phyloP scores from a whole-genome alignment of 2,797 vertebrate species.

The Sciurus vulgaris region DNA sequence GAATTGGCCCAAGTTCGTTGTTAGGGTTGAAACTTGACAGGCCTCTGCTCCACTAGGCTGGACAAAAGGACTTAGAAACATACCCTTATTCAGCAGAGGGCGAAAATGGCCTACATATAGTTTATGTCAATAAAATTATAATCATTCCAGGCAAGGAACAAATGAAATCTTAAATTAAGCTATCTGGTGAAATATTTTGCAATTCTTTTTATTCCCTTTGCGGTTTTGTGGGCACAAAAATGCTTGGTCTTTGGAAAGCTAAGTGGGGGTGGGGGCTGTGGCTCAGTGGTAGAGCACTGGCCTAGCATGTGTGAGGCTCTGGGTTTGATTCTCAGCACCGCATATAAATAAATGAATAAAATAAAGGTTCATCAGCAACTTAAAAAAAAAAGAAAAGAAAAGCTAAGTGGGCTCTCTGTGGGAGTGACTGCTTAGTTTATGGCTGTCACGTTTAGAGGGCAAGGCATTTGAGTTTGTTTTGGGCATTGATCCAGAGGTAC shows the following conservation, averaged over 20 bases:
- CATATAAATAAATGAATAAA: too few species aligned
- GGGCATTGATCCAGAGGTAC: neutral
- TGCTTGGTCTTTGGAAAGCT: neutral
- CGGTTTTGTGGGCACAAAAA: neutral
- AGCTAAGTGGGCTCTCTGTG: neutral
- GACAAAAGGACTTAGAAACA: neutral
- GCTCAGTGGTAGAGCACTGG: too few species aligned
- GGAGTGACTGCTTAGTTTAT: neutral
- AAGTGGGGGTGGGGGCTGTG: neutral
- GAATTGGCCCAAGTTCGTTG: neutral
- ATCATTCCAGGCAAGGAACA: neutral
- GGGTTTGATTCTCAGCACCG: too few species aligned
- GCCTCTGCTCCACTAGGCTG: neutral
- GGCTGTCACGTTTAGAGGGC: neutral
- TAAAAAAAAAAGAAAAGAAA: neutral
- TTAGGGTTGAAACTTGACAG: neutral
- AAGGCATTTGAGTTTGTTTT: neutral
- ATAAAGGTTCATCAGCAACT: too few species aligned
- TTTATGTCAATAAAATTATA: slow-evolving; percentile 16
- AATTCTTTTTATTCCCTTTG: neutral
- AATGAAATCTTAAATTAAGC: neutral
- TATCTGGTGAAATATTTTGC: neutral
- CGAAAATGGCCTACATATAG: neutral
- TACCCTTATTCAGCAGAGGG: neutral
- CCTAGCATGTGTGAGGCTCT: too few species aligned